Base-by-base conservation (phyloP, 2,888 invertebrate genomes). In the Branchipolynoe longqiensis region DNA sequence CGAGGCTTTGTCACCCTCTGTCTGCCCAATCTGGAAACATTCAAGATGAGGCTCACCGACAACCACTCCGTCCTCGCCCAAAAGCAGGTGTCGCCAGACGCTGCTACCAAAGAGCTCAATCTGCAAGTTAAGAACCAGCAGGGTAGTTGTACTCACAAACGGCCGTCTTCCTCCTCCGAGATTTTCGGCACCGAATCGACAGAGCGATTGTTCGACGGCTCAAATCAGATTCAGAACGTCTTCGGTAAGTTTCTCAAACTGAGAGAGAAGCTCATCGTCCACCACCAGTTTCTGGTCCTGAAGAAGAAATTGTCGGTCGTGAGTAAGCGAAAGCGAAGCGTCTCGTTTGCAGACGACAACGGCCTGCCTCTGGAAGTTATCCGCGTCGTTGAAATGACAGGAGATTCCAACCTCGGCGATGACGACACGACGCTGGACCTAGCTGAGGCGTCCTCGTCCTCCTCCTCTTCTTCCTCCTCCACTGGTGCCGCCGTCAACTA, bases 341-440 rank as follows among this genome's bases (percentile, higher is more conserved):
- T 78, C 25, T 78, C 78, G 0, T 78, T 78, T n/a, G 78, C 78
- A 25, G 78, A 78, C 22, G 78, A 78, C 78, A 78, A 78, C 18
- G 78, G 78, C 25, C 41, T 78, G 48, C 78, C 78, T 1, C 54
- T 78, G 12, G 78, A 78, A 33, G 31, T 28, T 12, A 48, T 78
- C 0, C 25, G 8, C 8, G 3, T 78, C 54, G 78, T 78, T 28
- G 41, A 78, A 8, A 33, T 2, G 25, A 33, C 14, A 22, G 69
- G 18, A 12, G 36, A 22, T n/a, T 12, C 33, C 14, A 12, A 14
- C 38, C 36, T 38, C 69, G 36, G 38, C 33, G 38, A n/a, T 38
- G 62, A 62, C 62, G 62, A 14, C 62, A 56, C 3, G 25, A 31
- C 18, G 25, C 28, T 12, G 28, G 4, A 22, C n/a, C 33, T 33